Conservation (phyloP, 1,140 invertebrate species). For the Linepithema humile region DNA sequence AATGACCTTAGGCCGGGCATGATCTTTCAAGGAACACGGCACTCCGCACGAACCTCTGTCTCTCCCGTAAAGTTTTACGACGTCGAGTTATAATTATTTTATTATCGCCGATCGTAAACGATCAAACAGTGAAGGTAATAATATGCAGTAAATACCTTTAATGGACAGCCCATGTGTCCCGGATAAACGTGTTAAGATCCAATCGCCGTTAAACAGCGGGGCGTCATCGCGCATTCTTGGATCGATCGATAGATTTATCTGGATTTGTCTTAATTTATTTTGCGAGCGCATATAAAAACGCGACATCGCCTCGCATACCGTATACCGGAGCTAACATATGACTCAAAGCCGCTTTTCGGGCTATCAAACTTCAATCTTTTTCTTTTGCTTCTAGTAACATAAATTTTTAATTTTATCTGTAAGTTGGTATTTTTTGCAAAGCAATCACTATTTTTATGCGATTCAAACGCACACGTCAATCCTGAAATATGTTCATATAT, state of each 20-base stretch:
- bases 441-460: not conserved
- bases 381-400: not conserved
- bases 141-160: slow-evolving; percentile 72
- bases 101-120: slow-evolving; percentile 81
- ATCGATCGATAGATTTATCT: slow-evolving; percentile 64
- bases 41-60: slow-evolving; percentile 55
- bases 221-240: slow-evolving; percentile 33
- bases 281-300: slow-evolving; percentile 2
- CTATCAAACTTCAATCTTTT: slow-evolving; percentile 32
- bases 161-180: slow-evolving; percentile 59
- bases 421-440: not conserved
- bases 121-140: slow-evolving; percentile 76
- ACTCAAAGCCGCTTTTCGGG: not conserved
- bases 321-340: not conserved
- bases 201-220: slow-evolving; percentile 60
- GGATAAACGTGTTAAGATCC: slow-evolving; percentile 63
- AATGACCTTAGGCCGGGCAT: slow-evolving; percentile 55
- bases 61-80: slow-evolving; percentile 78
- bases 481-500: too few relatives aligned
- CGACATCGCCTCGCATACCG: not conserved
- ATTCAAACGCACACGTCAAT: not conserved
- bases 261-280: slow-evolving; percentile 62
- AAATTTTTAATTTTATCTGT: not conserved
- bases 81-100: slow-evolving; percentile 82
- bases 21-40: slow-evolving; percentile 60